A percentile compares a stretch with the other conserved stretches of the same genome.
Evolutionary conservation across 2,797 vertebrate species (phyloP).

Genomic region (Myotis planiceps): DNA sequence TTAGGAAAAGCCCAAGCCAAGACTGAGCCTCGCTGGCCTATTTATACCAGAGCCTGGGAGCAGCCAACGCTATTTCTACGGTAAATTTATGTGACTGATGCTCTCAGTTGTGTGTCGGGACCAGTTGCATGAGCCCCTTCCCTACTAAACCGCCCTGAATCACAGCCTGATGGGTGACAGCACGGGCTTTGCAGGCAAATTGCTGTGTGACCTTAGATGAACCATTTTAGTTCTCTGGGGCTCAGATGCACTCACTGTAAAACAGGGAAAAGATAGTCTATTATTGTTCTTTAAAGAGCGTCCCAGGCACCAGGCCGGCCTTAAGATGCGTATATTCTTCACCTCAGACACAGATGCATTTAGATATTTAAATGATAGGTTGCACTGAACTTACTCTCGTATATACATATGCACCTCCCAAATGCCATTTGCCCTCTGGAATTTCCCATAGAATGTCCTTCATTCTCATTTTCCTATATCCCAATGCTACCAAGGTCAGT

Average conservation of each 20-base stretch:
- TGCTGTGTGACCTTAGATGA: slow-evolving; percentile 23
- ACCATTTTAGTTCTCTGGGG: slow-evolving; percentile 13
- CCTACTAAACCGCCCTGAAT: slow-evolving; percentile 7
- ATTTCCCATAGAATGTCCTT: not conserved
- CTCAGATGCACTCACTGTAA: not conserved
- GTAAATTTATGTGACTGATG: not conserved
- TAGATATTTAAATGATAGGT: not conserved
- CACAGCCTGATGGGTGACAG: not conserved
- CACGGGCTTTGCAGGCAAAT: not conserved
- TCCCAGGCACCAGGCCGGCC: not conserved
- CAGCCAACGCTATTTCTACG: not conserved
- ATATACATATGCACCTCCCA: not conserved
- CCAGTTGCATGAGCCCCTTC: slow-evolving; percentile 1
- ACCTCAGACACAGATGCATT: not conserved
- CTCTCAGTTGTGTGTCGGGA: slow-evolving; percentile 46
- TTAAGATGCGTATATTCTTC: not conserved
- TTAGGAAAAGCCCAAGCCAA: not conserved
- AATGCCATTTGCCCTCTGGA: not conserved
- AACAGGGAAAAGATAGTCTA: not conserved
- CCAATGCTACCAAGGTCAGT: not conserved
- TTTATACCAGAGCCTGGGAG: not conserved
- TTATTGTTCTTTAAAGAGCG: not conserved
- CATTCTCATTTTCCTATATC: not conserved
- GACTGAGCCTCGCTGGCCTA: not conserved
- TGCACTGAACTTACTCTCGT: not conserved